Evolutionary conservation across 2,113 vertebrate genomes (phyloP).

Genomic region (Lophotis ruficrista): DNA sequence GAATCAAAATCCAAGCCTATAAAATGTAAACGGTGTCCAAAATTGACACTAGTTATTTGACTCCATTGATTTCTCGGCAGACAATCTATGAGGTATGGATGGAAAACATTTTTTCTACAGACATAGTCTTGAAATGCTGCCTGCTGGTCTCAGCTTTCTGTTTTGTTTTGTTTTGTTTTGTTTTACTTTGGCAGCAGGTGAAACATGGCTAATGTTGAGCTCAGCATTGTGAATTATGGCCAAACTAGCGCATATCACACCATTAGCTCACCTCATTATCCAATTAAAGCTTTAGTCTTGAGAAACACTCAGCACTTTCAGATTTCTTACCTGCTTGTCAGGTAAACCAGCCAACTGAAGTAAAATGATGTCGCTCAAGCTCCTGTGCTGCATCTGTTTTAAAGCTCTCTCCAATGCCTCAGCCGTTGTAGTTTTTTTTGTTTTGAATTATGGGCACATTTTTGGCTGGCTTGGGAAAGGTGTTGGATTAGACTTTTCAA

Average conservation of each 20-base stretch:
- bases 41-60: neutral
- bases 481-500: neutral
- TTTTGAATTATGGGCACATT: neutral
- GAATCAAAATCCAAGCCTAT: constrained; percentile 22
- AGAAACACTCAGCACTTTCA: neutral
- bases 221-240: neutral
- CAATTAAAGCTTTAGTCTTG: neutral
- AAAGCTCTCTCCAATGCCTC: neutral
- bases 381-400: neutral
- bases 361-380: neutral
- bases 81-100: neutral
- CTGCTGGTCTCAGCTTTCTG: neutral
- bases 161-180: neutral
- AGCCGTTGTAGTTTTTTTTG: neutral
- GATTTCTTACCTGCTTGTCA: neutral
- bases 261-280: neutral
- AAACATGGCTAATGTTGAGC: neutral
- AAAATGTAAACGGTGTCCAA: neutral
- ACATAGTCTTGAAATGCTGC: neutral
- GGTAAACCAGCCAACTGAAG: neutral
- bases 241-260: neutral
- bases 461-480: neutral
- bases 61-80: neutral
- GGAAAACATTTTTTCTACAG: neutral
- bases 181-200: neutral